A percentile compares a stretch with the other conserved stretches of the same genome.
phyloP scores from a whole-genome alignment of 1,140 invertebrate genomes.

The Drosophila nasuta region DNA sequence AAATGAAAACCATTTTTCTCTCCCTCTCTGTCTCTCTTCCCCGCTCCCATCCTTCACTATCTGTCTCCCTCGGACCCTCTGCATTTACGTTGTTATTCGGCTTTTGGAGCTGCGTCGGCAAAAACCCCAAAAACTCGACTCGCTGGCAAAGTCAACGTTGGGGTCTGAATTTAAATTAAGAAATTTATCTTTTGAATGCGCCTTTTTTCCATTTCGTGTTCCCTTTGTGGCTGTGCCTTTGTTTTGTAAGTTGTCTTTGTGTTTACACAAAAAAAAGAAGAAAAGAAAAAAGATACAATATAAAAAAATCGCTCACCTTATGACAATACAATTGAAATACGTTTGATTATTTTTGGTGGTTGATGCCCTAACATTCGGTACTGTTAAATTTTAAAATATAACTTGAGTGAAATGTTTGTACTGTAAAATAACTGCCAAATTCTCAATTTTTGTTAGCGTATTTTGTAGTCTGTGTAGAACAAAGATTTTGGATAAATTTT shows the following conservation, averaged over 20 bases:
- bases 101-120: slow-evolving; percentile 32
- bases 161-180: slow-evolving; percentile 82
- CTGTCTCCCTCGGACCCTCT: background rate
- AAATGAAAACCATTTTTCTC: slow-evolving; percentile 67
- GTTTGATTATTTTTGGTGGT: slow-evolving; percentile 44
- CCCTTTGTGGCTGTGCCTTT: slow-evolving; percentile 48
- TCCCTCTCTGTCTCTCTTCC: background rate
- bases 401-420: no score
- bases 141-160: slow-evolving; percentile 44
- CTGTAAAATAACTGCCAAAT: no score
- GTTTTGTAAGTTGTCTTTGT: slow-evolving; percentile 55
- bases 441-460: no score
- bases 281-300: slow-evolving; percentile 30
- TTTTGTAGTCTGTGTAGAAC: background rate
- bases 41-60: background rate
- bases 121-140: slow-evolving; percentile 43
- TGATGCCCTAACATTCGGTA: background rate
- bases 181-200: slow-evolving; percentile 80
- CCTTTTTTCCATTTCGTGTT: slow-evolving; percentile 46
- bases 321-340: slow-evolving; percentile 64
- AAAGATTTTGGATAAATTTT: background rate
- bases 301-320: slow-evolving; percentile 70
- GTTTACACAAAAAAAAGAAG: slow-evolving; percentile 28
- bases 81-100: background rate
- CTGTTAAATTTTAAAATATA: background rate